These are phyloP conservation scores for Heliconius hermathena DNA, from an alignment of 1,140 invertebrate species.

Conservation along the genomic window DNA sequence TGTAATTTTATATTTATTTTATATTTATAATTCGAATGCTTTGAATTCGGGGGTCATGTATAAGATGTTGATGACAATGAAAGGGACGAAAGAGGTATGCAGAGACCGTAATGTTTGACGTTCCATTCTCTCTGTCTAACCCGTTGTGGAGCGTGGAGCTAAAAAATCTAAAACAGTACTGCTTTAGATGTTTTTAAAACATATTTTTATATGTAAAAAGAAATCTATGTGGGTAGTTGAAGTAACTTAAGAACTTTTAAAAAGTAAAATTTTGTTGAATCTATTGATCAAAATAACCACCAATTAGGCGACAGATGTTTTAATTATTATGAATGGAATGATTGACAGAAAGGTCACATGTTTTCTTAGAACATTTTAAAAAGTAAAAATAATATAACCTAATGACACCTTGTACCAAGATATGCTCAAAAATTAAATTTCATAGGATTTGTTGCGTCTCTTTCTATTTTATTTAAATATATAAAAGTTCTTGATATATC, in stretches of 20 bases:
- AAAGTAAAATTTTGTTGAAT: not conserved
- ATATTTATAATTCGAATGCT: too few relatives aligned
- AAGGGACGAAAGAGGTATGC: too few relatives aligned
- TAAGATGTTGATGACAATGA: too few relatives aligned
- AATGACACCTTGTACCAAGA: not conserved
- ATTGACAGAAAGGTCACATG: not conserved
- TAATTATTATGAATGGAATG: conserved; percentile 2
- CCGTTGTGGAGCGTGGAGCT: too few relatives aligned
- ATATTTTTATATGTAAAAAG: not conserved
- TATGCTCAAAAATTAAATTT: not conserved
- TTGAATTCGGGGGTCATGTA: too few relatives aligned
- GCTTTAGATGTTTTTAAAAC: too few relatives aligned
- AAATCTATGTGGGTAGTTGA: not conserved
- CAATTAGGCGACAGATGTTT: not conserved
- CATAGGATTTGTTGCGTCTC: not conserved
- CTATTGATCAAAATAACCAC: not conserved
- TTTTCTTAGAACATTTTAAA: not conserved
- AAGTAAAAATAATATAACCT: not conserved
- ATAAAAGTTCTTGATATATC: too few relatives aligned
- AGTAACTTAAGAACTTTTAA: not conserved
- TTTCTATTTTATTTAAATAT: not conserved
- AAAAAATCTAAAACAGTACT: too few relatives aligned
- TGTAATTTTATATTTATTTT: too few relatives aligned
- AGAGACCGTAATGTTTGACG: too few relatives aligned
- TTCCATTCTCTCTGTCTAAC: too few relatives aligned